Evolutionary conservation across 1,140 invertebrate species (phyloP).

Genomic region (Magallana ariakensis): DNA sequence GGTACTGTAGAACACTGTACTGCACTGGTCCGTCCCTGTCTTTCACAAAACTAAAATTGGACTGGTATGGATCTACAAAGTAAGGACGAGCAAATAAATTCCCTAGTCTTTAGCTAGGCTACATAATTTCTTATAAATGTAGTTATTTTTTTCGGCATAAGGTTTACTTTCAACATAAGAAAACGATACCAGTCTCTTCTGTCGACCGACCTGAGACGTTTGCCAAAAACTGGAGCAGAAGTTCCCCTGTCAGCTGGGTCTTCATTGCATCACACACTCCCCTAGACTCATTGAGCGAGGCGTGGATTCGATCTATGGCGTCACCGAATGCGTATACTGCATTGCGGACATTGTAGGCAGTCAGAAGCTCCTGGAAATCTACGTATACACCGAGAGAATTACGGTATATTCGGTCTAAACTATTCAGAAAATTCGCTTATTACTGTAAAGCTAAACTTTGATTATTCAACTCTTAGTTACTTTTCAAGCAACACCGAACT

Average conservation of each 20-base stretch:
- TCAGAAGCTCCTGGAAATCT: constrained; percentile 45
- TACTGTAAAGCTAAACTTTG: too few relatives aligned
- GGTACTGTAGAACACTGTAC: constrained; percentile 83
- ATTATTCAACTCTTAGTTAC: too few relatives aligned
- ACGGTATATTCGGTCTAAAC: too few relatives aligned
- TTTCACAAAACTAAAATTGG: constrained; percentile 78
- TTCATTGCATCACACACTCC: constrained; percentile 41
- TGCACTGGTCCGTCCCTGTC: constrained; percentile 80
- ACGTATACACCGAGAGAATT: neutral
- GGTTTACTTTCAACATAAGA: too few relatives aligned
- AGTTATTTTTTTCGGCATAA: too few relatives aligned
- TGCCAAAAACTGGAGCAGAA: constrained; percentile 31
- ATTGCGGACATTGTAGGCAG: constrained; percentile 78
- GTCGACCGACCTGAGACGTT: constrained; percentile 38
- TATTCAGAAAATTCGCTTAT: too few relatives aligned
- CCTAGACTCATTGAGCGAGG: constrained; percentile 44
- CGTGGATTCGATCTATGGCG: constrained; percentile 83
- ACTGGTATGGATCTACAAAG: constrained; percentile 80
- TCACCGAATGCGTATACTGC: constrained; percentile 91
- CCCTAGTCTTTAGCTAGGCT: too few relatives aligned
- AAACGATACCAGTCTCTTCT: neutral
- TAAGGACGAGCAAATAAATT: too few relatives aligned
- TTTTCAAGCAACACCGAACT: too few relatives aligned
- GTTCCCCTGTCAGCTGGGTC: constrained; percentile 5
- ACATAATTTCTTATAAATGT: too few relatives aligned